These are phyloP conservation scores for Umimayanthus kanabou DNA, from an alignment of 92 coral and sea anemone species.

Conservation along the genomic window DNA sequence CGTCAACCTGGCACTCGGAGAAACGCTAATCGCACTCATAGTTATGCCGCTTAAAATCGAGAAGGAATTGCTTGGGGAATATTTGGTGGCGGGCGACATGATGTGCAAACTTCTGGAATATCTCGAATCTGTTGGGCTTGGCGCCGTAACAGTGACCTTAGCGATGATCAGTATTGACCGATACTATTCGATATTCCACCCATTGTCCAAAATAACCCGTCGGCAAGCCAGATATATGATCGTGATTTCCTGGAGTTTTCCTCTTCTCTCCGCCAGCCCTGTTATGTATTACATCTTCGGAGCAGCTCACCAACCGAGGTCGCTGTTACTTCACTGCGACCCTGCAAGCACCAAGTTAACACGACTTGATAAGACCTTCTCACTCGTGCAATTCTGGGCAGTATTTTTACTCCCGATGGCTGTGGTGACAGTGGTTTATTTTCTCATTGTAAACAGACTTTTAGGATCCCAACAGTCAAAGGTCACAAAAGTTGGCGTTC, in stretches of 20 bases:
- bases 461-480: constrained; percentile 68
- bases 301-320: constrained; percentile 73
- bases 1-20: constrained; percentile 93
- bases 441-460: constrained; percentile 69
- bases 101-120: constrained; percentile 87
- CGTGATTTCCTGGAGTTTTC: constrained; percentile 92
- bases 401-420: constrained; percentile 75
- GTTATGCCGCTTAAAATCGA: constrained; percentile 87
- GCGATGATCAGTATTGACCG: constrained; percentile 89
- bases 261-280: constrained; percentile 88
- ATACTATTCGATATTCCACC: constrained; percentile 81
- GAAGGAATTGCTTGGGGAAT: constrained; percentile 70
- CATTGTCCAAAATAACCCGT: constrained; percentile 88
- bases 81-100: constrained; percentile 61
- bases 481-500: constrained; percentile 51
- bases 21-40: constrained; percentile 67
- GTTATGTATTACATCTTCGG: constrained; percentile 88
- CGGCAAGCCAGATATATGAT: constrained; percentile 96
- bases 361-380: constrained; percentile 78
- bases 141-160: constrained; percentile 78
- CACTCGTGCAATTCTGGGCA: constrained; percentile 85
- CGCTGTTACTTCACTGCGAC: constrained; percentile 71
- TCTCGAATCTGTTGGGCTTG: constrained; percentile 86
- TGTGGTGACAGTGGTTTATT: constrained; percentile 67
- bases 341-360: constrained; percentile 47